A percentile compares a stretch with the other conserved stretches of the same genome.
phyloP scores from a whole-genome alignment of 2,888 invertebrate genomes.

The Habroteleia sp. region DNA sequence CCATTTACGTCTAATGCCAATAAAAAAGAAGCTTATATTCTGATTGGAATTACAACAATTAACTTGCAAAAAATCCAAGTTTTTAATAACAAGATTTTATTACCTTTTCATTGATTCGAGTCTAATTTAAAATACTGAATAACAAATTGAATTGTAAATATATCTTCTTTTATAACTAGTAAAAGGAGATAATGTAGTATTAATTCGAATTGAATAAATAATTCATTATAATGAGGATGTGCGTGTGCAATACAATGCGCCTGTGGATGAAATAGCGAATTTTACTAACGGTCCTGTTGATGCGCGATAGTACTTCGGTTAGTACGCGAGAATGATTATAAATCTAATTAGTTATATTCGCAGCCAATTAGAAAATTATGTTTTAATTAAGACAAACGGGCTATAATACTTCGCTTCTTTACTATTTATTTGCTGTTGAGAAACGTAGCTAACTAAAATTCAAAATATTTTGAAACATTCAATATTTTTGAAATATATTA shows the following conservation, averaged over 20 bases:
- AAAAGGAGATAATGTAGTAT: too few relatives aligned
- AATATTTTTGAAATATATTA: constrained; percentile 2
- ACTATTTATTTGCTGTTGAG: constrained; percentile 22
- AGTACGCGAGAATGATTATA: constrained; percentile 60
- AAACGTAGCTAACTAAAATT: constrained; percentile 2
- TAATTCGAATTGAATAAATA: constrained; percentile 1
- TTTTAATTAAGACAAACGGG: constrained; percentile 72
- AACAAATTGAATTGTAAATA: too few relatives aligned
- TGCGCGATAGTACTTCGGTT: constrained; percentile 19
- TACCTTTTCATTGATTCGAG: too few relatives aligned
- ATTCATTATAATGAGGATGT: constrained; percentile 16
- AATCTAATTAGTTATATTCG: constrained; percentile 71
- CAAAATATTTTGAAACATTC: not conserved
- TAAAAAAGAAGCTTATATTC: constrained; percentile 16
- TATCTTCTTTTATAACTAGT: too few relatives aligned
- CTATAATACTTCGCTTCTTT: constrained; percentile 19
- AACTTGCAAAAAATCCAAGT: too few relatives aligned
- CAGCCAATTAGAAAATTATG: constrained; percentile 71
- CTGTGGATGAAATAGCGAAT: constrained; percentile 31
- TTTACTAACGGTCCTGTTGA: constrained; percentile 17
- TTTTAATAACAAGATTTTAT: too few relatives aligned
- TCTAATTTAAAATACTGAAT: too few relatives aligned
- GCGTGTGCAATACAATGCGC: not conserved
- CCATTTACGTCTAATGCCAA: constrained; percentile 38
- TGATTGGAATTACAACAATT: not conserved